Percentiles rank a stretch among this genome's conserved stretches.
These are phyloP conservation scores for Ganaspis brasiliensis DNA, from an alignment of 2,888 invertebrate species.

Conservation along the genomic window DNA sequence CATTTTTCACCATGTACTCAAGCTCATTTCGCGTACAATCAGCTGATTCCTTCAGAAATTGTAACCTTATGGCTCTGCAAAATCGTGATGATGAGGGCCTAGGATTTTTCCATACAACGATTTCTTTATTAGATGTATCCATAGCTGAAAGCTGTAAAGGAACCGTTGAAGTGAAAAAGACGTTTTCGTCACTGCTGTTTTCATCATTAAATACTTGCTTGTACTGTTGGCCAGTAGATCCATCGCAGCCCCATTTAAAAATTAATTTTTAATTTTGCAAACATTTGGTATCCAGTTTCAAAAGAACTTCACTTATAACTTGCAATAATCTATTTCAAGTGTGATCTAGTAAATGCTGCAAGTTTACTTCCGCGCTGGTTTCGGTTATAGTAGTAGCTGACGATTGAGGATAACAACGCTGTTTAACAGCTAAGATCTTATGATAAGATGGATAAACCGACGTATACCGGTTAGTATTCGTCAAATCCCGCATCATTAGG, in stretches of 20 bases:
- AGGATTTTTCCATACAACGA: constrained; percentile 47
- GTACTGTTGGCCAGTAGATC: constrained; percentile 35
- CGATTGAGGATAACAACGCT: constrained; percentile 33
- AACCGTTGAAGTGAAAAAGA: constrained; percentile 46
- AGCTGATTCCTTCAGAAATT: too few species aligned
- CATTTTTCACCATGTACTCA: too few species aligned
- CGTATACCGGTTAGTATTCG: constrained; percentile 9
- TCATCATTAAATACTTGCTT: constrained; percentile 44
- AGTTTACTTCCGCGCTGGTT: constrained; percentile 36
- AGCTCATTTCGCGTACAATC: too few species aligned
- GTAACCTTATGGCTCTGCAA: constrained; percentile 45
- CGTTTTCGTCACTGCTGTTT: constrained; percentile 44
- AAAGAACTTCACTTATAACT: neutral
- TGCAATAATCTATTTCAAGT: neutral
- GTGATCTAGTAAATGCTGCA: constrained; percentile 27
- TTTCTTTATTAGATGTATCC: neutral
- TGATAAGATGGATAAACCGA: constrained; percentile 40
- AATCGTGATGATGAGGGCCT: constrained; percentile 47
- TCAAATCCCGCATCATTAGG: constrained; percentile 1
- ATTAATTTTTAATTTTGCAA: neutral
- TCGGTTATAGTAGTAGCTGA: constrained; percentile 34
- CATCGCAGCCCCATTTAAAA: constrained; percentile 50
- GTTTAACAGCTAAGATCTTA: constrained; percentile 35
- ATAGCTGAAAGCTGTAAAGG: constrained; percentile 43
- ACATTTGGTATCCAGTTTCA: neutral